Percentiles rank a stretch among this genome's conserved stretches.
Evolutionary conservation across 2,888 invertebrate genomes (phyloP).

Genomic region (Girardia tigrina): DNA sequence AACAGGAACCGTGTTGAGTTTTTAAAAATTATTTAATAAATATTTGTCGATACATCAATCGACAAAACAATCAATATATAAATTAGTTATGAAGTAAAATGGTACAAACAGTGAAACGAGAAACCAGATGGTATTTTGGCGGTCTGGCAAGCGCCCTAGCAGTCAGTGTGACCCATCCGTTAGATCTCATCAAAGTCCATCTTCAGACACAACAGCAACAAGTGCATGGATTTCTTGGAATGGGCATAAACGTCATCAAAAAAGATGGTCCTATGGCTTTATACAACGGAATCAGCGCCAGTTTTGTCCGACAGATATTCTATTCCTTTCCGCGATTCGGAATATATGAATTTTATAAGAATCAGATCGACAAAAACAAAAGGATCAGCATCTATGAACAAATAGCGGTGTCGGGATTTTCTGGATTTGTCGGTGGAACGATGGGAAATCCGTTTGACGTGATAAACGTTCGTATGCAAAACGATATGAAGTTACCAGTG

Average conservation of each 20-base stretch:
- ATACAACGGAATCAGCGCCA: constrained; percentile 87
- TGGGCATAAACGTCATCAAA: constrained; percentile 64
- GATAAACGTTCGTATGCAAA: constrained; percentile 96
- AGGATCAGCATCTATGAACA: constrained; percentile 60
- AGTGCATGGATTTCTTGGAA: constrained; percentile 47
- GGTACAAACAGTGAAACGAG: not conserved
- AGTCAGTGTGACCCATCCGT: constrained; percentile 84
- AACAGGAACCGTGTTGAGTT: no score
- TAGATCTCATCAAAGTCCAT: constrained; percentile 83
- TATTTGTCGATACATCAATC: no score
- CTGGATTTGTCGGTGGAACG: constrained; percentile 76
- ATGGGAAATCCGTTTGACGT: constrained; percentile 85
- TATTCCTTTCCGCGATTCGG: constrained; percentile 79
- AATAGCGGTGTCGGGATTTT: constrained; percentile 64
- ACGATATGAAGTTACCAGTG: constrained; percentile 76
- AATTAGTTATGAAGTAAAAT: not conserved
- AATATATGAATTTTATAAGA: constrained; percentile 60
- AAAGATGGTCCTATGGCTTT: constrained; percentile 74
- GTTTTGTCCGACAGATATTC: constrained; percentile 68
- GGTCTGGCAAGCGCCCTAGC: constrained; percentile 84
- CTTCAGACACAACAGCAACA: constrained; percentile 74
- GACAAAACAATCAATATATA: no score
- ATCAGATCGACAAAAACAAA: constrained; percentile 46
- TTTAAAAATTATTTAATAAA: no score
- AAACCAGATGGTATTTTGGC: constrained; percentile 77